A percentile compares a stretch with the other conserved stretches of the same genome.
Conservation (phyloP, 2,888 invertebrate species). For the Drosophila eohydei region DNA sequence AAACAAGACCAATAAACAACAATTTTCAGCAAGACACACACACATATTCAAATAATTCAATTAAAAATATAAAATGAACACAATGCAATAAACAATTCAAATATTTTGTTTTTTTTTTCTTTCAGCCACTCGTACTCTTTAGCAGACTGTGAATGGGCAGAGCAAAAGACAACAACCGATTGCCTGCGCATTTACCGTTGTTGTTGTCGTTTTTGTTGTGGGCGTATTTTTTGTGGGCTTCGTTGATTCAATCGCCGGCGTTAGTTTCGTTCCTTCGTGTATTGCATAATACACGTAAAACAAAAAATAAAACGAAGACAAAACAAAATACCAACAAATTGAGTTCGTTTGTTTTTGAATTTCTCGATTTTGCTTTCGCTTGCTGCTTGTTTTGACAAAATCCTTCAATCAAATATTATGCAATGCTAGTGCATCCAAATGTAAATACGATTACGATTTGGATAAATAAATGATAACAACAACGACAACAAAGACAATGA, state of each 20-base stretch:
- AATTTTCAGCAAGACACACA: not conserved
- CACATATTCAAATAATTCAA: conserved; percentile 8
- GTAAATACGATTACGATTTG: conserved; percentile 16
- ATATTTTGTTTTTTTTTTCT: conserved; percentile 3
- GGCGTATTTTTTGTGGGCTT: conserved; percentile 20
- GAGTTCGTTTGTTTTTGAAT: conserved; percentile 7
- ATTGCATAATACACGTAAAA: conserved; percentile 59
- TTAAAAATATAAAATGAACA: conserved; percentile 6
- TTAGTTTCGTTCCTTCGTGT: conserved; percentile 25
- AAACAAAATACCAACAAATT: conserved; percentile 21
- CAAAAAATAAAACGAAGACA: conserved; percentile 13
- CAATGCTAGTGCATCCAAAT: conserved; percentile 45
- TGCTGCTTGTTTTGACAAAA: conserved; percentile 48
- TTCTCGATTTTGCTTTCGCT: conserved; percentile 31
- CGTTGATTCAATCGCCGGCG: conserved; percentile 31
- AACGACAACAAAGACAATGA: conserved; percentile 17
- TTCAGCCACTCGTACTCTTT: not conserved
- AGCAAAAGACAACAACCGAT: conserved; percentile 37
- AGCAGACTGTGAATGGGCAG: conserved; percentile 12
- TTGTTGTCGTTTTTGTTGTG: conserved; percentile 26
- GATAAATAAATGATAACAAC: conserved; percentile 24
- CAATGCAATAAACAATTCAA: conserved; percentile 33
- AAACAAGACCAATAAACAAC: conserved; percentile 20
- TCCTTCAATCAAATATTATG: conserved; percentile 63
- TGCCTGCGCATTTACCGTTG: conserved; percentile 11